Evolutionary conservation across 2,888 invertebrate species (phyloP).

Genomic region (Habrosyne pyritoides): DNA sequence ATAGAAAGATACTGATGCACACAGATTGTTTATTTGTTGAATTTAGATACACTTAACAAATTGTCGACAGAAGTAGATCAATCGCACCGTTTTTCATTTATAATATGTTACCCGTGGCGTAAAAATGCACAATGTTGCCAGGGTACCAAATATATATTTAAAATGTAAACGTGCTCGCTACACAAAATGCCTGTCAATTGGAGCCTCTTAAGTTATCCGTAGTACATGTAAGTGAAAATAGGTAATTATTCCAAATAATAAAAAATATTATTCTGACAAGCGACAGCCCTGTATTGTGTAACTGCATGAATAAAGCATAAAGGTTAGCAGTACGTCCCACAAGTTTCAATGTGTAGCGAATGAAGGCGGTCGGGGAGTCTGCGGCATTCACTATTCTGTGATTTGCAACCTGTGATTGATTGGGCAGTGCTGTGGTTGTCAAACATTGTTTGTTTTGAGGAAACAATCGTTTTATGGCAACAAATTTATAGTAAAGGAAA

Average conservation of each 20-base stretch:
- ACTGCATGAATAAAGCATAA: constrained; percentile 64
- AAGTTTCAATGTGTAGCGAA: constrained; percentile 41
- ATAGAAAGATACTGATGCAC: too few species aligned
- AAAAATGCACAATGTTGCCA: too few species aligned
- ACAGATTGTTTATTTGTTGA: too few species aligned
- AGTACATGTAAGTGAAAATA: too few species aligned
- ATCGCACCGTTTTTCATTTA: too few species aligned
- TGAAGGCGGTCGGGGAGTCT: constrained; percentile 32
- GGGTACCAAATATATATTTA: too few species aligned
- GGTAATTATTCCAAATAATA: neutral
- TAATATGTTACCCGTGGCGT: too few species aligned
- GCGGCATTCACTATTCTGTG: constrained; percentile 5
- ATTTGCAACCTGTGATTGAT: neutral
- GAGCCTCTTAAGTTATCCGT: too few species aligned
- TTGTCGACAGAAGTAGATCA: too few species aligned
- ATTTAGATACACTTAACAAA: too few species aligned
- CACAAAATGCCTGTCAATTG: too few species aligned
- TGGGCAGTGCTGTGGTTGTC: neutral
- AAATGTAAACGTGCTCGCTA: too few species aligned
- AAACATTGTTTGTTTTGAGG: neutral
- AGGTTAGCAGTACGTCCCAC: constrained; percentile 39
- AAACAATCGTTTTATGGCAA: neutral
- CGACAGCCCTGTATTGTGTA: constrained; percentile 37
- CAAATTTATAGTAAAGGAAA: neutral
- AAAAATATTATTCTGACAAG: constrained; percentile 6